Evolutionary conservation across 1,140 invertebrate species (phyloP).

Genomic region (Camponotus pennsylvanicus): DNA sequence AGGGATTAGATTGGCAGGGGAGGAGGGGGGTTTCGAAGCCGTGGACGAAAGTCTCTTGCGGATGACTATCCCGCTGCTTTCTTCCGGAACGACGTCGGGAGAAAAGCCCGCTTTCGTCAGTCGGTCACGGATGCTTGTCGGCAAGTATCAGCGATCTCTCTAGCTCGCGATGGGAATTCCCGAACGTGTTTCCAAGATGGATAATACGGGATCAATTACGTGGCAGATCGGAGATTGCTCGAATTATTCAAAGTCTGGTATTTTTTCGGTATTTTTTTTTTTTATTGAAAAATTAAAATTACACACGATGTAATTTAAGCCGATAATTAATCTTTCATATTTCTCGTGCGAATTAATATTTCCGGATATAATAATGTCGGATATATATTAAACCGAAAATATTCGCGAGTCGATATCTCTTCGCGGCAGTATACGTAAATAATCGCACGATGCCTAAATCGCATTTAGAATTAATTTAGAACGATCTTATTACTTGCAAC

Average conservation of each 20-base stretch:
- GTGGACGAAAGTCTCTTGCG: background rate
- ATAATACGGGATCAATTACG: background rate
- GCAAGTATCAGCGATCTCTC: background rate
- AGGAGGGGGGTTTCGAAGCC: background rate
- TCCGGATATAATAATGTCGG: no score
- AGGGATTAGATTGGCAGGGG: conserved; percentile 55
- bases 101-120: conserved; percentile 4
- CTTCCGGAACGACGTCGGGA: background rate
- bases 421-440: background rate
- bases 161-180: conserved; percentile 1
- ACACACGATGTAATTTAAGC: background rate
- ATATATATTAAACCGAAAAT: background rate
- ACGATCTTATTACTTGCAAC: background rate
- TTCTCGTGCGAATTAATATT: background rate
- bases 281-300: background rate
- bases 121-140: conserved; percentile 35
- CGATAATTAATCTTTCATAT: background rate
- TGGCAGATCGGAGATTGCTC: background rate
- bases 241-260: background rate
- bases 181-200: background rate
- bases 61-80: background rate
- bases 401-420: background rate
- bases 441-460: background rate
- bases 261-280: background rate
- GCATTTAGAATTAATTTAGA: background rate